Percentiles rank a stretch among this genome's conserved stretches.
Evolutionary conservation across 92 coral and sea anemone genomes (phyloP).

Genomic region (Umimayanthus chanpuru): DNA sequence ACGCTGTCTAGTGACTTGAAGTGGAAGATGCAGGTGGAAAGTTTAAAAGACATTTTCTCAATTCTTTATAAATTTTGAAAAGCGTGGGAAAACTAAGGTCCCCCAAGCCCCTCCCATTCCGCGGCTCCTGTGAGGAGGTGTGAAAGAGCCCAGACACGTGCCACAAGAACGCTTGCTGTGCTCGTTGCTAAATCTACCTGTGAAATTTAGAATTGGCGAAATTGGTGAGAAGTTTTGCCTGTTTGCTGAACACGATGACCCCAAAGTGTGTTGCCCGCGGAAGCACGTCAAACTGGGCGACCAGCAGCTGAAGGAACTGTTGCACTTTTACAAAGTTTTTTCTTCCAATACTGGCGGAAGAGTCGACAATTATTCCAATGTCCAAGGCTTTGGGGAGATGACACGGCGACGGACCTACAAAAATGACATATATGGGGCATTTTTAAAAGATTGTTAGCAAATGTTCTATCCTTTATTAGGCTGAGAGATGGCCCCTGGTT

Average conservation of each 20-base stretch:
- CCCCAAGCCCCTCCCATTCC: no score
- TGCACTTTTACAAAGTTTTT: conserved; percentile 2
- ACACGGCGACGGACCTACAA: conserved; percentile 31
- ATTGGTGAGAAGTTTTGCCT: not conserved
- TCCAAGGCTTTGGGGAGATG: conserved; percentile 36
- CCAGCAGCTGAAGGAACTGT: conserved; percentile 17
- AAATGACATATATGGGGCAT: not conserved
- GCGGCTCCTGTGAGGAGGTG: no score
- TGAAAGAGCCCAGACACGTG: no score
- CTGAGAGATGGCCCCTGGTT: no score
- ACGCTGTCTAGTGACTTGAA: no score
- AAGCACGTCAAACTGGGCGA: conserved; percentile 36
- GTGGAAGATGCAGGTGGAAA: no score
- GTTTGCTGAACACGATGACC: conserved; percentile 29
- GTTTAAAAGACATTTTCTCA: no score
- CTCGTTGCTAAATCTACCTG: not conserved
- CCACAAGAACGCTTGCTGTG: no score
- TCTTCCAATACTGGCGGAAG: conserved; percentile 12
- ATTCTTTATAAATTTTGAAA: no score
- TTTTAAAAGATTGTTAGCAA: no score
- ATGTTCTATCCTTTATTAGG: no score
- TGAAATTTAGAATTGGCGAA: conserved; percentile 24
- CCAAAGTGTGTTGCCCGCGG: conserved; percentile 38
- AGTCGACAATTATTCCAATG: conserved; percentile 25
- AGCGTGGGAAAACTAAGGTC: no score